Conservation (phyloP, 2,797 vertebrate species). For the Bradypodion pumilum region DNA sequence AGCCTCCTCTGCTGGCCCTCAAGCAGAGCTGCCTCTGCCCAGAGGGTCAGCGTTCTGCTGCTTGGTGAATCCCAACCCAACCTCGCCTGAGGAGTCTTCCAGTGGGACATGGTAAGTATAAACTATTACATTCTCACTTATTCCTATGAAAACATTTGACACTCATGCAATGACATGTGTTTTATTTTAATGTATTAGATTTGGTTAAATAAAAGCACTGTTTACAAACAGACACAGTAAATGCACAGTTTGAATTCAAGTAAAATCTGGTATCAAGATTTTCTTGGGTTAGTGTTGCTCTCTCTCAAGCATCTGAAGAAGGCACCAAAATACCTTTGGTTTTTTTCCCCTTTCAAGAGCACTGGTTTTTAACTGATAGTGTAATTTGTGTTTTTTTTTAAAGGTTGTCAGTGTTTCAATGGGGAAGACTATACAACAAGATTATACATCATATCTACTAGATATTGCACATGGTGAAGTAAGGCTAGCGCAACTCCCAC, state of each 20-base stretch:
- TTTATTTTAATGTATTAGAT: too few species aligned
- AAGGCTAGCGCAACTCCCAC: neutral
- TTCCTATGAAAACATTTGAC: too few species aligned
- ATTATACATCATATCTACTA: neutral
- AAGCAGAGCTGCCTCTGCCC: too few species aligned
- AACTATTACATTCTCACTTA: neutral
- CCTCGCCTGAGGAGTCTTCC: too few species aligned
- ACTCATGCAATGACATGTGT: too few species aligned
- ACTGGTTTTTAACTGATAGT: neutral
- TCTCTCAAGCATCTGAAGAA: too few species aligned
- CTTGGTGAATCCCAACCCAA: too few species aligned
- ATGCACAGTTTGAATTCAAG: neutral
- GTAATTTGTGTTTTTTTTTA: neutral
- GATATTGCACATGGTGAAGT: neutral
- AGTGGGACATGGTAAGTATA: too few species aligned
- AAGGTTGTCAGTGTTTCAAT: neutral
- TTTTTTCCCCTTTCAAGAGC: neutral
- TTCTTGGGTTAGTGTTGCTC: neutral
- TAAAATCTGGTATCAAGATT: neutral
- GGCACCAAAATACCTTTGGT: neutral
- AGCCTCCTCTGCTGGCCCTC: too few species aligned
- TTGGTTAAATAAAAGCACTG: neutral
- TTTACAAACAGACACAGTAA: neutral
- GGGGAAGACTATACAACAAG: neutral
- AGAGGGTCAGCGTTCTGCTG: too few species aligned